phyloP scores from a whole-genome alignment of 2,888 invertebrate genomes.

The Melieria picta region DNA sequence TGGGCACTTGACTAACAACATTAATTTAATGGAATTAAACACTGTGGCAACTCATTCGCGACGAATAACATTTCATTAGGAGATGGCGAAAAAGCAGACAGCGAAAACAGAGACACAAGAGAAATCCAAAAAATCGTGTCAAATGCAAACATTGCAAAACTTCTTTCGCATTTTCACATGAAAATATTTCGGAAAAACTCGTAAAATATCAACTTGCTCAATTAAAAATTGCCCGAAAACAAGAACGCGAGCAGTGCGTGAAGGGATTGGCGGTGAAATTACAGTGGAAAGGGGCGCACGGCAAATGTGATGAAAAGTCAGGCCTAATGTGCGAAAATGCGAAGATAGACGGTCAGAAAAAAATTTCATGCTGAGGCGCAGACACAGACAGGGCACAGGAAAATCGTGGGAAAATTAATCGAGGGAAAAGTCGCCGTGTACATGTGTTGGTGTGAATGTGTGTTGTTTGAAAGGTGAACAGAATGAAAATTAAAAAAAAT shows the following conservation, averaged over 20 bases:
- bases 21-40: not conserved
- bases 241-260: not conserved
- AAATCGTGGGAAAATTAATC: slow-evolving; percentile 34
- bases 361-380: slow-evolving; percentile 59
- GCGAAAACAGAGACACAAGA: slow-evolving; percentile 22
- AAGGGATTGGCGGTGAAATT: not conserved
- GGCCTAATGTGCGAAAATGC: slow-evolving; percentile 39
- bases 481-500: slow-evolving; percentile 18
- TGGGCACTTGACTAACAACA: not conserved
- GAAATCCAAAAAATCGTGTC: slow-evolving; percentile 46
- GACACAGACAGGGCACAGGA: slow-evolving; percentile 42
- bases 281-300: not conserved
- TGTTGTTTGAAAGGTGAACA: not conserved
- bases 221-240: not conserved
- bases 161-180: slow-evolving; percentile 42
- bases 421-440: not conserved
- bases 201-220: not conserved
- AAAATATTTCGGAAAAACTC: slow-evolving; percentile 29
- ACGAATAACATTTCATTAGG: not conserved
- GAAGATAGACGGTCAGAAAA: slow-evolving; percentile 52
- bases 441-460: not conserved
- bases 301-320: not conserved
- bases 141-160: slow-evolving; percentile 52
- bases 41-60: slow-evolving; percentile 12
- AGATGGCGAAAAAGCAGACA: slow-evolving; percentile 27